Conservation (phyloP, 2,113 vertebrate species). For the Phoxinus phoxinus region DNA sequence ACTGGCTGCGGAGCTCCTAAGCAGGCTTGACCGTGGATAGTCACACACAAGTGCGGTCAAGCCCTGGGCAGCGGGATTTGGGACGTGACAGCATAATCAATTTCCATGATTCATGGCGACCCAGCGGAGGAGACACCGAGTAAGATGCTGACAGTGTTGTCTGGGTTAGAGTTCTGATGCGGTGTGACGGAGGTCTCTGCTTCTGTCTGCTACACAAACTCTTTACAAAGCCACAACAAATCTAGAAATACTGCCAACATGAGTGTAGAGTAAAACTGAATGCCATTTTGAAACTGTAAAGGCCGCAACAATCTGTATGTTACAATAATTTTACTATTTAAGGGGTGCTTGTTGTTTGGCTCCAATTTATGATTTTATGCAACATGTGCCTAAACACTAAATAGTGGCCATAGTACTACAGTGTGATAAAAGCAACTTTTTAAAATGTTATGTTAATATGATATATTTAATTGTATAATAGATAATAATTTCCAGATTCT, state of each 20-base stretch:
- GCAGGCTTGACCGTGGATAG: constrained; percentile 74
- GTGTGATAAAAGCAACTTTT: background rate
- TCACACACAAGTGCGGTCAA: constrained; percentile 72
- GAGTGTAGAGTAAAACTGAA: background rate
- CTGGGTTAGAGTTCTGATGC: constrained; percentile 22
- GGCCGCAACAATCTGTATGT: background rate
- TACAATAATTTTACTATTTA: background rate
- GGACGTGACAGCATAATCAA: constrained; percentile 77
- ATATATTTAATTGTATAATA: too few species aligned
- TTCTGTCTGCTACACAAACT: constrained; percentile 8
- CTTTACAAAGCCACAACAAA: constrained; percentile 1
- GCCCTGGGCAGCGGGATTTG: constrained; percentile 68
- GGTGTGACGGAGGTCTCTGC: constrained; percentile 15
- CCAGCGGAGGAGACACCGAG: constrained; percentile 57
- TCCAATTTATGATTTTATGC: background rate
- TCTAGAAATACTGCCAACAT: background rate
- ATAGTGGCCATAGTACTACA: background rate
- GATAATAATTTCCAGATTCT: too few species aligned
- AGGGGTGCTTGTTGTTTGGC: background rate
- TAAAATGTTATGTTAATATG: too few species aligned
- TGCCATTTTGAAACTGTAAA: background rate
- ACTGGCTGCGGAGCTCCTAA: constrained; percentile 61
- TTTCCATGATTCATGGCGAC: constrained; percentile 75
- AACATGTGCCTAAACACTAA: background rate
- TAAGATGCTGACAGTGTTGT: constrained; percentile 64